These are phyloP conservation scores for Sturnus vulgaris DNA, from an alignment of 2,113 vertebrate species.

Conservation along the genomic window DNA sequence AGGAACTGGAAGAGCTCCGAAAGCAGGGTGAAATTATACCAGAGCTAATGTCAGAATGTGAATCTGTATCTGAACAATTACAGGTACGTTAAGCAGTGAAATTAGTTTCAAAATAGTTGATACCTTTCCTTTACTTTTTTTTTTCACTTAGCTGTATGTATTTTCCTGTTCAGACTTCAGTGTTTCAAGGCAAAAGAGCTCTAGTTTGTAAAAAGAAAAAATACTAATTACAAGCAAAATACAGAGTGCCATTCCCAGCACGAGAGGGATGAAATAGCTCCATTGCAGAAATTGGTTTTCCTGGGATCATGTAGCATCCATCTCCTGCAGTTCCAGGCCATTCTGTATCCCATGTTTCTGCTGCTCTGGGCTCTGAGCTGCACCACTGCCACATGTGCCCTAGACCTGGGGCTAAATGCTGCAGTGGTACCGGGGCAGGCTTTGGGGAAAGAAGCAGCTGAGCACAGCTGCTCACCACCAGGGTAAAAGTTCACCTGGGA, in stretches of 20 bases:
- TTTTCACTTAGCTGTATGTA: neutral
- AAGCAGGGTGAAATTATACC: slow-evolving; percentile 95
- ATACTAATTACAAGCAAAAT: neutral
- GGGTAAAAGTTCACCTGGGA: neutral
- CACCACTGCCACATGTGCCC: neutral
- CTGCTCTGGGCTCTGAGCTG: slow-evolving; percentile 10
- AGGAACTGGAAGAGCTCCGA: slow-evolving; percentile 91
- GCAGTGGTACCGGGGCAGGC: neutral
- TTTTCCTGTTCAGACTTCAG: neutral
- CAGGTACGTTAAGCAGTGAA: slow-evolving; percentile 75
- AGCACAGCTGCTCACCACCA: neutral
- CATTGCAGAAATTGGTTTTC: slow-evolving; percentile 9
- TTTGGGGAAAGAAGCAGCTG: neutral
- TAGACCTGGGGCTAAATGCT: rapidly evolving
- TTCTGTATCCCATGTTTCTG: slow-evolving; percentile 4
- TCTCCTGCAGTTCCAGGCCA: slow-evolving; percentile 45
- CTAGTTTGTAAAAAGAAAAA: neutral
- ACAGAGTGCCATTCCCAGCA: neutral
- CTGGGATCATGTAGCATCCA: slow-evolving; percentile 18
- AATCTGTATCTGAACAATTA: slow-evolving; percentile 85
- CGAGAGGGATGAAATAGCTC: neutral
- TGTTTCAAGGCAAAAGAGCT: neutral
- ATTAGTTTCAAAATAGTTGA: neutral
- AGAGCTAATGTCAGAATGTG: slow-evolving; percentile 92
- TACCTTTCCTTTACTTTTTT: neutral